Percentiles rank a stretch among this genome's conserved stretches.
phyloP scores from a whole-genome alignment of 2,113 vertebrate genomes.

The Aplodontia rufa region DNA sequence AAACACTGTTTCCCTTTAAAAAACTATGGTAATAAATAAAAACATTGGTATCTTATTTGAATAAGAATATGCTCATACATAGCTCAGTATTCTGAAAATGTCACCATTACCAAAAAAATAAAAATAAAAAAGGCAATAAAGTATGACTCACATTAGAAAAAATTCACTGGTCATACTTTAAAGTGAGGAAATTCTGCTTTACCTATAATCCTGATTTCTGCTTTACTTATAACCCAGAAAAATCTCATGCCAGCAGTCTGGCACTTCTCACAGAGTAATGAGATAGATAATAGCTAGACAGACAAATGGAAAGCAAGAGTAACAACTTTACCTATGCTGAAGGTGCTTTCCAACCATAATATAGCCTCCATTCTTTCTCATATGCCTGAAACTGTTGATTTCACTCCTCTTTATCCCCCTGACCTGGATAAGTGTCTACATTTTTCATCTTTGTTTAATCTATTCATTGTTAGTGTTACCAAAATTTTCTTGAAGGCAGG shows the following conservation, averaged over 20 bases:
- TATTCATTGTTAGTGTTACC: neutral
- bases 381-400: neutral
- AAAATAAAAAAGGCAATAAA: no score
- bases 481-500: neutral
- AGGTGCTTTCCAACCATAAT: neutral
- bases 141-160: no score
- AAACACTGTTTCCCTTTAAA: no score
- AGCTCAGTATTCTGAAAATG: no score
- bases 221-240: neutral
- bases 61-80: no score
- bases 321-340: neutral
- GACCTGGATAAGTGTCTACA: neutral
- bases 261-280: neutral
- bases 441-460: neutral
- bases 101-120: no score
- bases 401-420: neutral
- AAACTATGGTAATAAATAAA: no score
- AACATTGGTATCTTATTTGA: no score
- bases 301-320: neutral
- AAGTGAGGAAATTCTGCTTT: neutral
- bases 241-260: neutral
- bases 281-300: neutral
- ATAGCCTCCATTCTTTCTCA: neutral
- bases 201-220: neutral
- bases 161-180: neutral